Percentiles rank a stretch among this genome's conserved stretches.
Conservation (phyloP, 2,797 vertebrate genomes). For the Hirundo rustica region DNA sequence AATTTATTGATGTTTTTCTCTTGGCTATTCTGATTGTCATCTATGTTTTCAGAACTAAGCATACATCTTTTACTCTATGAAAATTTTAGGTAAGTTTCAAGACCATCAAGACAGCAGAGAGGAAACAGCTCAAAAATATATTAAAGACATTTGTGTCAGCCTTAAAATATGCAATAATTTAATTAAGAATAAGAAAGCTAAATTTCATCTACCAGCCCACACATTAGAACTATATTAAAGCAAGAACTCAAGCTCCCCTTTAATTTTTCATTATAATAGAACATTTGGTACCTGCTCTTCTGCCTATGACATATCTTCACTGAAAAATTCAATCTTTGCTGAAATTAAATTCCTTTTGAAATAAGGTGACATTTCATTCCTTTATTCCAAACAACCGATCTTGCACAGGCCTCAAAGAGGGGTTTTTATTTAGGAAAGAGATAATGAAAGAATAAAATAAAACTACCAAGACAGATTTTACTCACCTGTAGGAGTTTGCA, state of each 20-base stretch:
- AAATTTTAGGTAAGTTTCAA: background rate
- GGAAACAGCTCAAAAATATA: background rate
- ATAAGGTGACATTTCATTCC: background rate
- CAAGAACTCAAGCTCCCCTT: background rate
- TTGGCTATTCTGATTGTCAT: background rate
- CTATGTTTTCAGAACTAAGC: background rate
- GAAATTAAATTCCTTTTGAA: constrained; percentile 10
- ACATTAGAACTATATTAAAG: background rate
- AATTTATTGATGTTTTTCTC: background rate
- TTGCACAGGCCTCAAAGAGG: background rate
- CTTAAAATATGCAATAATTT: constrained; percentile 16
- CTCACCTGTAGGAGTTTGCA: background rate
- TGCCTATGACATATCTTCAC: background rate
- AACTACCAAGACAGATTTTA: background rate
- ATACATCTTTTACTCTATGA: background rate
- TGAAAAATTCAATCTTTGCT: background rate
- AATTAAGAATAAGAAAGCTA: constrained; percentile 21
- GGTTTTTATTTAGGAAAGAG: background rate
- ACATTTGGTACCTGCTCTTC: background rate
- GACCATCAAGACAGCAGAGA: background rate
- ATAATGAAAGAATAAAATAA: background rate
- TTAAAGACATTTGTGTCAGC: background rate
- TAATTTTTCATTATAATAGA: background rate
- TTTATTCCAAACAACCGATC: background rate
- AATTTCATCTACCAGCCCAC: background rate